Evolutionary conservation across 2,797 vertebrate genomes (phyloP).

Genomic region (Pangasius sanitwongsei): DNA sequence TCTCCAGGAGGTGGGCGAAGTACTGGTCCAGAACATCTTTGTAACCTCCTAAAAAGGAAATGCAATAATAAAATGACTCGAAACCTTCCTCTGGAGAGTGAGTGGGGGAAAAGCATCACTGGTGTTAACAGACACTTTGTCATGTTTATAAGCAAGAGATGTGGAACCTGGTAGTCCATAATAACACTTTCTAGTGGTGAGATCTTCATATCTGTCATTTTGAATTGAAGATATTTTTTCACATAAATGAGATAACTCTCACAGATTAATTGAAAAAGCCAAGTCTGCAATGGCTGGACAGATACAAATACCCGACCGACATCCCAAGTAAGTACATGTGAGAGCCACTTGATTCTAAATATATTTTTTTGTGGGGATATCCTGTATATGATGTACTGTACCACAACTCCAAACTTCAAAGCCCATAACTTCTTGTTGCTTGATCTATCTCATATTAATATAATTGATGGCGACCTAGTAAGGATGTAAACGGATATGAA

Average conservation of each 20-base stretch:
- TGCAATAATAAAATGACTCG: background rate
- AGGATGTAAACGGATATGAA: background rate
- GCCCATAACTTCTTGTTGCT: background rate
- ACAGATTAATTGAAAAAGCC: background rate
- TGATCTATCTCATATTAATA: background rate
- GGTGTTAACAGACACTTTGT: background rate
- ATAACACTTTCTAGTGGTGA: background rate
- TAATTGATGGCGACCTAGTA: background rate
- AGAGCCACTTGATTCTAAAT: background rate
- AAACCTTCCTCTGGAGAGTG: background rate
- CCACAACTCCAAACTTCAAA: background rate
- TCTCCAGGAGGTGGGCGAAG: constrained; percentile 87
- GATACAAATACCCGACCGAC: background rate
- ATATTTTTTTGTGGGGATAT: background rate
- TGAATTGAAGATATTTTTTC: background rate
- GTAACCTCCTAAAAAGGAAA: constrained; percentile 57
- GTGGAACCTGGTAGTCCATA: background rate
- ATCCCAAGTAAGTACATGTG: background rate
- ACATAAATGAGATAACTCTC: background rate
- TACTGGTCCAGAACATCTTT: constrained; percentile 89
- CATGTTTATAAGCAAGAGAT: background rate
- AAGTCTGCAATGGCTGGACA: background rate
- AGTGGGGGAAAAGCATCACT: background rate
- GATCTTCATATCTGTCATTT: background rate
- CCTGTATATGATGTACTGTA: background rate